These are phyloP conservation scores for Hippocampus kuda DNA, from an alignment of 2,797 vertebrate species.

Conservation along the genomic window DNA sequence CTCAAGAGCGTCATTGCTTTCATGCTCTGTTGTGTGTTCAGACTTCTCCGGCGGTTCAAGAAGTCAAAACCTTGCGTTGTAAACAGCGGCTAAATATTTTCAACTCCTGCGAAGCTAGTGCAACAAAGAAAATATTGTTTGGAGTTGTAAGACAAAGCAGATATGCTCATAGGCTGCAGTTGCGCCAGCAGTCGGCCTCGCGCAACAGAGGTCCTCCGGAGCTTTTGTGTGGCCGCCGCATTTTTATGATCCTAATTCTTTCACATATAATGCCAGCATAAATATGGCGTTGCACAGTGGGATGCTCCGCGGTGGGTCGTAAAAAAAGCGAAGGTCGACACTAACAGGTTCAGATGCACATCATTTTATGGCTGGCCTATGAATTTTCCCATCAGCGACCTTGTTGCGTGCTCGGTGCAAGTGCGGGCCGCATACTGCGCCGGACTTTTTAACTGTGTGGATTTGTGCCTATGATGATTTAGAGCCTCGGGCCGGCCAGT, in stretches of 20 bases:
- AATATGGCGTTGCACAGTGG: conserved; percentile 84
- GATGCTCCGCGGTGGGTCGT: conserved; percentile 80
- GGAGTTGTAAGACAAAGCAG: conserved; percentile 31
- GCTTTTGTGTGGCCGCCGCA: conserved; percentile 85
- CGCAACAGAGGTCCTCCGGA: conserved; percentile 63
- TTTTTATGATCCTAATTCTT: conserved; percentile 96
- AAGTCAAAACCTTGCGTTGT: conserved; percentile 38
- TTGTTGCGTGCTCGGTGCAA: conserved; percentile 62
- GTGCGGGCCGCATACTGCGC: conserved; percentile 24
- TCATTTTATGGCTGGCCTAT: conserved; percentile 85
- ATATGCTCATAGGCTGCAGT: conserved; percentile 40
- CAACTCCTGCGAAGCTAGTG: conserved; percentile 44
- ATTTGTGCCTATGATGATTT: conserved; percentile 38
- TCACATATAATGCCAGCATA: conserved; percentile 98
- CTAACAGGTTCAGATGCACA: conserved; percentile 87
- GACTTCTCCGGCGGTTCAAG: conserved; percentile 28
- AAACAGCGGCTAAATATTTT: conserved; percentile 44
- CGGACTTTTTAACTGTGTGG: conserved; percentile 31
- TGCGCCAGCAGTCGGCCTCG: conserved; percentile 52
- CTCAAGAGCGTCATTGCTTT: conserved; percentile 30
- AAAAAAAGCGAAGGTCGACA: conserved; percentile 72
- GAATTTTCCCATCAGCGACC: conserved; percentile 81
- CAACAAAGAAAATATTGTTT: conserved; percentile 57
- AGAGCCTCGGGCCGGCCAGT: conserved; percentile 4
- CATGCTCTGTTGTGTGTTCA: conserved; percentile 22